A percentile compares a stretch with the other conserved stretches of the same genome.
phyloP scores from a whole-genome alignment of 2,797 vertebrate species.

The Hapalemur alaotrensis region DNA sequence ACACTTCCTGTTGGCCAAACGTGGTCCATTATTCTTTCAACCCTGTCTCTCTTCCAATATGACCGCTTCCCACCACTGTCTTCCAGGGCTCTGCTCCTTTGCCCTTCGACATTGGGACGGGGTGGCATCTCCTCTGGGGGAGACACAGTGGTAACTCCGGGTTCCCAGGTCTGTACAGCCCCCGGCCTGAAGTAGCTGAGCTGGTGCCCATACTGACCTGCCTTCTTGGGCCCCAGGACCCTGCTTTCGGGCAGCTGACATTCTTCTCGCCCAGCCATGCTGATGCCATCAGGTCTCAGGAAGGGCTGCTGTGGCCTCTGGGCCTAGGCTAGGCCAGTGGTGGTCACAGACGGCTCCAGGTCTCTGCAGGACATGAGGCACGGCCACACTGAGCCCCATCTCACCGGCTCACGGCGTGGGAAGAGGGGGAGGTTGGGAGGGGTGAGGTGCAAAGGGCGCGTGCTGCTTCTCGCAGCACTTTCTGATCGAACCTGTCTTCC shows the following conservation, averaged over 20 bases:
- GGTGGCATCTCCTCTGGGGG: neutral
- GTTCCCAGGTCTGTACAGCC: rapidly evolving
- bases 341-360: neutral
- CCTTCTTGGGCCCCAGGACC: neutral
- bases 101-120: too few species aligned
- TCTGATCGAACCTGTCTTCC: neutral
- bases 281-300: neutral
- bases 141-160: neutral
- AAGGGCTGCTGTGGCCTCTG: neutral
- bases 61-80: too few species aligned
- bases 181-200: neutral
- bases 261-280: neutral
- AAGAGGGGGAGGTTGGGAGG: neutral
- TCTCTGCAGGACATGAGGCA: neutral
- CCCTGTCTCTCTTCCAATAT: too few species aligned
- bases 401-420: rapidly evolving
- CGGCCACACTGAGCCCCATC: neutral
- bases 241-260: neutral
- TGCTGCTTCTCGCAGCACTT: neutral
- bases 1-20: too few species aligned
- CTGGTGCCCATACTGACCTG: rapidly evolving
- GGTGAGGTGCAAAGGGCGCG: rapidly evolving
- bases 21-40: too few species aligned
- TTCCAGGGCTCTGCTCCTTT: too few species aligned
- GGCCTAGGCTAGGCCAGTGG: rapidly evolving